Evolutionary conservation across 1,140 invertebrate species (phyloP).

Genomic region (Drosophila takahashii): DNA sequence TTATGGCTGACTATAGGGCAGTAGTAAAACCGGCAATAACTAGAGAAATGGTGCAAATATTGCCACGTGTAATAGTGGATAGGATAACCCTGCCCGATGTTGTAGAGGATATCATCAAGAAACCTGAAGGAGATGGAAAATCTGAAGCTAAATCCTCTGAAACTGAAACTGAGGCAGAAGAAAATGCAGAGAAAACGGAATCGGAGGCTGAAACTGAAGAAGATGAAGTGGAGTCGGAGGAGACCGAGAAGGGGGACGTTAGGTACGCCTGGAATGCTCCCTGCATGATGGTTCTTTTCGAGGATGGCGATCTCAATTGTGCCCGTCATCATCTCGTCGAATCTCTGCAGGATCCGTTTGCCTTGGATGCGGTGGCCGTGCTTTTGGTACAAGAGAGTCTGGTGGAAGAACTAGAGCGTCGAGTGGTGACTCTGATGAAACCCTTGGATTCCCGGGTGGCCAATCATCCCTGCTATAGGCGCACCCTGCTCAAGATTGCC

Average conservation of each 20-base stretch:
- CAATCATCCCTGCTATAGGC: conserved; percentile 50
- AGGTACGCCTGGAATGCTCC: conserved; percentile 36
- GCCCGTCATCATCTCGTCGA: conserved; percentile 51
- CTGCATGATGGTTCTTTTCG: conserved; percentile 61
- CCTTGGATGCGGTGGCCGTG: conserved; percentile 43
- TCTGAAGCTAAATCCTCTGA: neutral
- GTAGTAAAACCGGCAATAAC: conserved; percentile 28
- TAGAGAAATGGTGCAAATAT: conserved; percentile 43
- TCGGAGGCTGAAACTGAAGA: neutral
- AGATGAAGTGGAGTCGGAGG: neutral
- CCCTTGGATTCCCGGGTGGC: conserved; percentile 38
- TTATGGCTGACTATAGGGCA: neutral
- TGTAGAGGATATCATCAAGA: neutral
- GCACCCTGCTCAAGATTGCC: conserved; percentile 34
- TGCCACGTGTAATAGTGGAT: conserved; percentile 18
- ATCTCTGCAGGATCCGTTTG: conserved; percentile 67
- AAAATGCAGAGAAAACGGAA: neutral
- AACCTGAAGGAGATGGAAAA: too few relatives aligned
- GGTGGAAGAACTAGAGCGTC: conserved; percentile 18
- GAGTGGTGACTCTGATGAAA: conserved; percentile 23
- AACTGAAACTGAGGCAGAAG: too few relatives aligned
- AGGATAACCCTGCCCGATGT: conserved; percentile 20
- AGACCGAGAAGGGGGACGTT: fast-evolving
- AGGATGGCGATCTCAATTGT: conserved; percentile 61
- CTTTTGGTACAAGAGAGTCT: conserved; percentile 68